Evolutionary conservation across 2,113 vertebrate genomes (phyloP).

Genomic region (Chaetodon trifascialis): DNA sequence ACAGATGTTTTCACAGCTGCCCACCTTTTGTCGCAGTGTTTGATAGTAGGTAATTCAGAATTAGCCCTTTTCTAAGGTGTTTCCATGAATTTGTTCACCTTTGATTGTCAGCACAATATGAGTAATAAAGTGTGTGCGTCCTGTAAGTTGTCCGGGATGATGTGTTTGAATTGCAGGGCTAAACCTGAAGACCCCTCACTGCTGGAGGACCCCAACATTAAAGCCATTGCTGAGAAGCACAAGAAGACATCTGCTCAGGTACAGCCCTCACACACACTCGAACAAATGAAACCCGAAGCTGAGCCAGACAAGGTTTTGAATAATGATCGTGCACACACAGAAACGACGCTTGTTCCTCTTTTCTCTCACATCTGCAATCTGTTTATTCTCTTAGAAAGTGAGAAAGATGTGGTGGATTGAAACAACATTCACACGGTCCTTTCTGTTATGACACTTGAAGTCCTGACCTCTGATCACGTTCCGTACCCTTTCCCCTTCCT

Average conservation of each 20-base stretch:
- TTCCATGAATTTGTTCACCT: neutral
- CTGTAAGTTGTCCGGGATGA: neutral
- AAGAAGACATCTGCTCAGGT: conserved; percentile 95
- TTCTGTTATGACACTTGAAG: neutral
- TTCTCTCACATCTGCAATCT: too few relatives aligned
- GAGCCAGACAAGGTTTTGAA: neutral
- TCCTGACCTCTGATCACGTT: neutral
- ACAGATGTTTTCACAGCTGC: neutral
- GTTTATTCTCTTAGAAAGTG: neutral
- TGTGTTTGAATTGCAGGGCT: conserved; percentile 84
- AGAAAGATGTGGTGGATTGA: neutral
- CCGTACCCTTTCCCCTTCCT: neutral
- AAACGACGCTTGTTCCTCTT: neutral
- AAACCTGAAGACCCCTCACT: conserved; percentile 92
- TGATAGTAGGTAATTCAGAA: too few relatives aligned
- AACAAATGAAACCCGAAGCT: neutral
- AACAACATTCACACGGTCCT: neutral
- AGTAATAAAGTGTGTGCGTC: neutral
- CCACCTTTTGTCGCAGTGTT: neutral
- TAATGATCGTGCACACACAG: neutral
- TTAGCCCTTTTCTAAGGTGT: neutral
- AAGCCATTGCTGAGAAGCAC: conserved; percentile 90
- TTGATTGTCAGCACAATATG: neutral
- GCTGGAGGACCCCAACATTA: conserved; percentile 90
- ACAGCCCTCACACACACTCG: neutral